phyloP scores from a whole-genome alignment of 2,888 invertebrate species.

The Dysmachus trigonus region DNA sequence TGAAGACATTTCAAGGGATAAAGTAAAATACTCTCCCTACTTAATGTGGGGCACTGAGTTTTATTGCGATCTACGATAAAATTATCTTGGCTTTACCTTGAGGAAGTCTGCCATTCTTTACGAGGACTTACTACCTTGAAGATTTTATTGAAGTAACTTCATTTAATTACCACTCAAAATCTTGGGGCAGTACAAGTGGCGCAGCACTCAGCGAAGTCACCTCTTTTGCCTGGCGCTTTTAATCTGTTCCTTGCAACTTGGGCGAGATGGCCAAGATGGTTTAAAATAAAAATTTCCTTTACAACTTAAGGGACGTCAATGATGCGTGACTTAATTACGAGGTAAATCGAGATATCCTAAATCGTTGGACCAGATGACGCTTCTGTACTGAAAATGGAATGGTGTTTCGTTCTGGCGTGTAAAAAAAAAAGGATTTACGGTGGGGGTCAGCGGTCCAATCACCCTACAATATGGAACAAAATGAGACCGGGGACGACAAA shows the following conservation, averaged over 20 bases:
- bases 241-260: background rate
- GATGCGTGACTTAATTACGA: background rate
- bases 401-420: background rate
- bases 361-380: background rate
- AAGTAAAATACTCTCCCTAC: background rate
- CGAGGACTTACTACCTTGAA: background rate
- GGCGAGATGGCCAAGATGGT: background rate
- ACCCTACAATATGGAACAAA: background rate
- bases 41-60: background rate
- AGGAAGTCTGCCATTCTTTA: background rate
- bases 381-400: background rate
- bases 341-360: background rate
- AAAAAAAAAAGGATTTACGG: background rate
- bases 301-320: background rate
- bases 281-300: background rate
- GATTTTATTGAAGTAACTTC: background rate
- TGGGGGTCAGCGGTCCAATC: background rate
- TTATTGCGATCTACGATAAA: background rate
- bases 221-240: background rate
- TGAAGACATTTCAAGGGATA: background rate
- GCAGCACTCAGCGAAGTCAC: background rate
- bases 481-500: background rate
- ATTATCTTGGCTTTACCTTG: background rate
- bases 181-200: background rate
- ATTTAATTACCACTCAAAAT: constrained; percentile 26